Evolutionary conservation across 2,888 invertebrate genomes (phyloP).

Genomic region (Cinara cedri): DNA sequence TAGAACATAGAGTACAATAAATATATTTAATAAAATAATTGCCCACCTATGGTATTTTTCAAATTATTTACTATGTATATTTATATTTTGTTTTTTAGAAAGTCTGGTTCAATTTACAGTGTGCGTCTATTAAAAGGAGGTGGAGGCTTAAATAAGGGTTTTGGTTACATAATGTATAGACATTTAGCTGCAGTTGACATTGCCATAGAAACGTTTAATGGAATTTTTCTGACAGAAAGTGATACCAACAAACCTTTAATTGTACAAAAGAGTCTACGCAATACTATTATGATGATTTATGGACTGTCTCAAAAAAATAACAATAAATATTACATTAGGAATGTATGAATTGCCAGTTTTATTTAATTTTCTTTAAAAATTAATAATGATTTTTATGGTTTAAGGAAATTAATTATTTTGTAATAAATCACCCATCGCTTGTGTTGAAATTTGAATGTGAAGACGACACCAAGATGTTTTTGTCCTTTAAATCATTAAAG

Average conservation of each 20-base stretch:
- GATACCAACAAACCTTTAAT: slow-evolving; percentile 35
- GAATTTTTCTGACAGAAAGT: slow-evolving; percentile 34
- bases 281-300: slow-evolving; percentile 54
- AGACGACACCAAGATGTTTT: slow-evolving; percentile 48
- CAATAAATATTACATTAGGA: slow-evolving; percentile 29
- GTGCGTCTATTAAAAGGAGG: slow-evolving; percentile 42
- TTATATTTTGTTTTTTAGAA: slow-evolving; percentile 17
- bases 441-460: slow-evolving; percentile 50
- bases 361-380: not conserved
- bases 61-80: too few species aligned
- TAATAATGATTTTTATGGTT: not conserved
- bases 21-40: too few species aligned
- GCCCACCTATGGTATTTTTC: too few species aligned
- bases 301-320: slow-evolving; percentile 37
- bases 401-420: slow-evolving; percentile 45
- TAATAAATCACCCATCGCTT: slow-evolving; percentile 41
- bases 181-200: slow-evolving; percentile 26
- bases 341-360: not conserved
- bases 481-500: slow-evolving; percentile 56
- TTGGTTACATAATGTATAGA: slow-evolving; percentile 54
- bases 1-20: too few species aligned
- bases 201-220: slow-evolving; percentile 39
- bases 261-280: slow-evolving; percentile 46
- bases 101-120: slow-evolving; percentile 47
- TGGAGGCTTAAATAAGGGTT: slow-evolving; percentile 50